phyloP scores from a whole-genome alignment of 92 coral and sea anemone genomes.

The Actinostola sp. region DNA sequence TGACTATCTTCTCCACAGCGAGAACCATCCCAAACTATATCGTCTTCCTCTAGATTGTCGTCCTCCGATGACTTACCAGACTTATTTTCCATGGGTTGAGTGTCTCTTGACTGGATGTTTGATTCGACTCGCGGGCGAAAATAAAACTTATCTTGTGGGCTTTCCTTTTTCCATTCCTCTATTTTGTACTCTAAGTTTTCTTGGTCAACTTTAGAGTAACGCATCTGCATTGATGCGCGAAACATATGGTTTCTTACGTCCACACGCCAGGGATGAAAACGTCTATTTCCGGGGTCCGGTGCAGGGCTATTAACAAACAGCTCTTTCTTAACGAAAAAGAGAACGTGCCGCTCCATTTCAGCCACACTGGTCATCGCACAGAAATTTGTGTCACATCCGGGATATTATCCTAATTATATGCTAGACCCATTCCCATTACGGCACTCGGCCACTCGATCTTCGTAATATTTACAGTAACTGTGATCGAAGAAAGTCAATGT shows the following conservation, averaged over 20 bases:
- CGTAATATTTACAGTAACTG: too few relatives aligned
- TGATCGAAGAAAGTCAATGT: too few relatives aligned
- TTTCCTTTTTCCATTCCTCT: conserved; percentile 23
- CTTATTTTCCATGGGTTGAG: conserved; percentile 8
- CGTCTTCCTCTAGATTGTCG: not conserved
- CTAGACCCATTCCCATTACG: too few relatives aligned
- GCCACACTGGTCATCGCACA: too few relatives aligned
- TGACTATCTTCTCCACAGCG: conserved; percentile 1
- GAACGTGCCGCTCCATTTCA: too few relatives aligned
- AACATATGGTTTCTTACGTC: conserved; percentile 56
- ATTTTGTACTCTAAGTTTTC: conserved; percentile 44
- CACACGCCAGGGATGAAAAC: conserved; percentile 38
- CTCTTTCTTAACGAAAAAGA: too few relatives aligned
- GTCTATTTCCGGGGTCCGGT: too few relatives aligned
- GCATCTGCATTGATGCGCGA: conserved; percentile 33
- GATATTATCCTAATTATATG: too few relatives aligned
- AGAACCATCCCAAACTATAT: not conserved
- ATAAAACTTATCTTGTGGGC: conserved; percentile 38
- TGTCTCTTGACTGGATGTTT: conserved; percentile 9
- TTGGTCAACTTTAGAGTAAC: conserved; percentile 40
- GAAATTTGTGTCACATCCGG: too few relatives aligned
- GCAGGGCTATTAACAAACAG: too few relatives aligned
- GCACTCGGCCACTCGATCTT: too few relatives aligned
- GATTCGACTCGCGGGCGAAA: conserved; percentile 26
- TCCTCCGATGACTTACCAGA: conserved; percentile 17